Evolutionary conservation across 2,797 vertebrate species (phyloP).

Genomic region (Neostethus bicornis): DNA sequence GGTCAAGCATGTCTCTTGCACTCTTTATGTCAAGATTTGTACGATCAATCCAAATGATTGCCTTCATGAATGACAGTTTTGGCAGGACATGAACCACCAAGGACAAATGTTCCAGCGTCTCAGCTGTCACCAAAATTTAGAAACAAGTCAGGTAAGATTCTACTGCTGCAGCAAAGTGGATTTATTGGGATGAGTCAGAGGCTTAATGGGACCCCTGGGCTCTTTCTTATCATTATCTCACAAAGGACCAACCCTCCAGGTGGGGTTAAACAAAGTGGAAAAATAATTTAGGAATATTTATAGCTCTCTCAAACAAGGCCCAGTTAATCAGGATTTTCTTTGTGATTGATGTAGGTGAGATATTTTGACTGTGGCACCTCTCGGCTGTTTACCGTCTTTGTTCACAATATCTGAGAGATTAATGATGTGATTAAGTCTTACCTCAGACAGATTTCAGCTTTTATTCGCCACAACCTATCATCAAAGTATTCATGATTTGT

Average conservation of each 20-base stretch:
- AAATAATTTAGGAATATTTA: constrained; percentile 61
- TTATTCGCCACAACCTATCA: constrained; percentile 30
- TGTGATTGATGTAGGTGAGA: constrained; percentile 36
- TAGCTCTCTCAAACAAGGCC: constrained; percentile 34
- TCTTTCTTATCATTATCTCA: constrained; percentile 60
- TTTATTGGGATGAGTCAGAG: constrained; percentile 56
- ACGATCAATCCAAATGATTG: constrained; percentile 36
- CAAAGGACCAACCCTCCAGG: constrained; percentile 44
- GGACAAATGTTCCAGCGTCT: constrained; percentile 34
- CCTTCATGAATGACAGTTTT: constrained; percentile 34
- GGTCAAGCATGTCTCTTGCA: constrained; percentile 11
- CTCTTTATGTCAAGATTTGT: constrained; percentile 13
- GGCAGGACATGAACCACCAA: constrained; percentile 29
- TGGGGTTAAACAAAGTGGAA: constrained; percentile 64
- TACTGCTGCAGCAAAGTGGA: constrained; percentile 30
- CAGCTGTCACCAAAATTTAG: constrained; percentile 48
- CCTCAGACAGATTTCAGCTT: constrained; percentile 24
- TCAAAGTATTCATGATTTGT: constrained; percentile 27
- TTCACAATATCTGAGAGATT: constrained; percentile 43
- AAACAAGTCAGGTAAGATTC: constrained; percentile 38
- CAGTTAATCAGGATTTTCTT: constrained; percentile 43
- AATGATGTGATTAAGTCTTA: constrained; percentile 43
- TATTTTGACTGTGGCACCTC: constrained; percentile 34
- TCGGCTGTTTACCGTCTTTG: constrained; percentile 46
- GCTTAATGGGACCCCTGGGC: constrained; percentile 57